These are phyloP conservation scores for Eudemis profundana DNA, from an alignment of 2,888 invertebrate genomes.

Conservation along the genomic window DNA sequence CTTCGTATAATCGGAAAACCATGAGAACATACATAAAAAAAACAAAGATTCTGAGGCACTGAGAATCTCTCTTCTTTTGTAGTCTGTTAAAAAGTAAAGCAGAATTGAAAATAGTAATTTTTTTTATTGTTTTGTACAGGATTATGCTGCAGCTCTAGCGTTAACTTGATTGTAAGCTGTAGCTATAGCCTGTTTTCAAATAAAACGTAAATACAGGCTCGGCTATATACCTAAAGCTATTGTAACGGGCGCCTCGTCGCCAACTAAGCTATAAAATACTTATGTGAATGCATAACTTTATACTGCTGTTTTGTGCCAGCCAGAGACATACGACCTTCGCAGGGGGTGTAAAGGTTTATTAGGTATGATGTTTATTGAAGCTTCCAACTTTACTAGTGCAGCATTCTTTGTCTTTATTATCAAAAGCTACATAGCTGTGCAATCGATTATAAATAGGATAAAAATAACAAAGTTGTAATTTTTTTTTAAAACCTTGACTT, in stretches of 20 bases:
- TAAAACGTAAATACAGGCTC: neutral
- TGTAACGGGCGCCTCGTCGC: slow-evolving; percentile 9
- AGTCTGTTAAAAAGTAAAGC: too few relatives aligned
- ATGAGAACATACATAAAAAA: too few relatives aligned
- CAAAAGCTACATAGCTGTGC: neutral
- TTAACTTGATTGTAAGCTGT: too few relatives aligned
- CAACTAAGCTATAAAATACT: slow-evolving; percentile 30
- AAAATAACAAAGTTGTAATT: too few relatives aligned
- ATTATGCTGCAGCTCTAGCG: too few relatives aligned
- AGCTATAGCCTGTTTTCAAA: neutral
- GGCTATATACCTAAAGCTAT: slow-evolving; percentile 16
- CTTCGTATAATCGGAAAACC: too few relatives aligned
- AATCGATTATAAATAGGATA: too few relatives aligned
- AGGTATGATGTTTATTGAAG: slow-evolving; percentile 34
- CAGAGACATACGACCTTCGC: slow-evolving; percentile 23
- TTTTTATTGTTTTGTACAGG: too few relatives aligned
- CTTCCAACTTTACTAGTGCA: slow-evolving; percentile 23
- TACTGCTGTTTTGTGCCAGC: slow-evolving; percentile 35
- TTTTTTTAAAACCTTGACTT: too few relatives aligned
- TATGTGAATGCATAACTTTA: slow-evolving; percentile 38
- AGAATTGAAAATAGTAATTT: too few relatives aligned
- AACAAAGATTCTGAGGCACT: too few relatives aligned
- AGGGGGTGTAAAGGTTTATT: slow-evolving; percentile 30
- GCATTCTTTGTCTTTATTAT: slow-evolving; percentile 8
- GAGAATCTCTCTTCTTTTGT: too few relatives aligned